Percentiles rank a stretch among this genome's conserved stretches.
These are phyloP conservation scores for Physeter macrocephalus DNA, from an alignment of 2,113 vertebrate species.

Conservation along the genomic window DNA sequence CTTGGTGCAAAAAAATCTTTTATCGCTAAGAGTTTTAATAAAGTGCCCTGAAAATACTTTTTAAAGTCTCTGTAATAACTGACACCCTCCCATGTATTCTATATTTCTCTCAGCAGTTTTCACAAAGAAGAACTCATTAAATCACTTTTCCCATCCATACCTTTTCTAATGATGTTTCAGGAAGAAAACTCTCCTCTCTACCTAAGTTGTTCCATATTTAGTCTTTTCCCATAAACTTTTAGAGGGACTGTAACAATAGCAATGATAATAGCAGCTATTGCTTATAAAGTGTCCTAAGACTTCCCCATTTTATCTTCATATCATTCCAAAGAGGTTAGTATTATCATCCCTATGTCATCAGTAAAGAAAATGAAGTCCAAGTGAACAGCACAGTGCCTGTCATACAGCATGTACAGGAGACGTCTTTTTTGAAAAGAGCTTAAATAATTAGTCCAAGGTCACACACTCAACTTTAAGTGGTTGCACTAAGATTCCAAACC, in stretches of 20 bases:
- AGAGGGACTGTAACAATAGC: background rate
- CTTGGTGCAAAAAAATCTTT: background rate
- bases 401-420: background rate
- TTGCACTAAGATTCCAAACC: background rate
- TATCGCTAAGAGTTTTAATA: slow-evolving; percentile 10
- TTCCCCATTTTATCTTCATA: background rate
- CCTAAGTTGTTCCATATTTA: slow-evolving; percentile 23
- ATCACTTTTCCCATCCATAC: background rate
- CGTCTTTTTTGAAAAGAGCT: background rate
- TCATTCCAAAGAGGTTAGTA: background rate
- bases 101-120: slow-evolving; percentile 12
- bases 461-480: slow-evolving; percentile 1
- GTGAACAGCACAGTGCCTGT: background rate
- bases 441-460: background rate
- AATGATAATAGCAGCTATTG: background rate
- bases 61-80: slow-evolving; percentile 42
- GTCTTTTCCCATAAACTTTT: slow-evolving; percentile 42
- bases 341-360: background rate
- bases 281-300: slow-evolving; percentile 13
- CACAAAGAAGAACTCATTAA: slow-evolving; percentile 44
- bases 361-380: background rate
- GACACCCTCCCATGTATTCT: background rate
- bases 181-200: background rate
- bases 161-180: slow-evolving; percentile 9
- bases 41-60: slow-evolving; percentile 33